Conservation (phyloP, 2,888 invertebrate species). For the Ophioninae sp. region DNA sequence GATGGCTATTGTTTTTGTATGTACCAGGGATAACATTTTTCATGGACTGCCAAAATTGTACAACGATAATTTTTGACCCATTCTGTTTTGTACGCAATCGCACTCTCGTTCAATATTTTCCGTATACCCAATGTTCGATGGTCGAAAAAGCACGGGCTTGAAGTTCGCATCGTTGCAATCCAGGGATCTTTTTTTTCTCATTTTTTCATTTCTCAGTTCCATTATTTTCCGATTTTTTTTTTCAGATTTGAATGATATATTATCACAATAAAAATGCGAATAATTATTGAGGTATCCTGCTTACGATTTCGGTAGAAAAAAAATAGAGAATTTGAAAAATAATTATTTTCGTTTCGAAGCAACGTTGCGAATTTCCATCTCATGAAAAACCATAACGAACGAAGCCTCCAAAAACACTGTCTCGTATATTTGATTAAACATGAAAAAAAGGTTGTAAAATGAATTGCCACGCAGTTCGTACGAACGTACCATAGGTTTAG, state of each 20-base stretch:
- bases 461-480: constrained; percentile 19
- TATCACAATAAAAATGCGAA: no score
- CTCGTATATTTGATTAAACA: constrained; percentile 17
- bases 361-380: not conserved
- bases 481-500: not conserved
- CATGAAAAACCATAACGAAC: not conserved
- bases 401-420: constrained; percentile 27
- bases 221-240: no score
- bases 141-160: not conserved
- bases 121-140: constrained; percentile 40
- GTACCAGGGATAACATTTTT: no score
- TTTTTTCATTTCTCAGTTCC: no score
- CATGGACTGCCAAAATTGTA: no score
- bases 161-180: no score
- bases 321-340: no score
- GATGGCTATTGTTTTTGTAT: no score
- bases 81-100: not conserved
- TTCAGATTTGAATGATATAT: no score
- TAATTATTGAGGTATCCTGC: no score
- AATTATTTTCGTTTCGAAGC: not conserved
- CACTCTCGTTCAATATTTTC: not conserved
- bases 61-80: not conserved
- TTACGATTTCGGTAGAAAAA: no score
- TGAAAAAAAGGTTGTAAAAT: constrained; percentile 49
- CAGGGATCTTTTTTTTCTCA: no score